Evolutionary conservation across 1,140 invertebrate genomes (phyloP), one percentile per base, ranked within the genome.

Genomic region (Nymphalis io): DNA sequence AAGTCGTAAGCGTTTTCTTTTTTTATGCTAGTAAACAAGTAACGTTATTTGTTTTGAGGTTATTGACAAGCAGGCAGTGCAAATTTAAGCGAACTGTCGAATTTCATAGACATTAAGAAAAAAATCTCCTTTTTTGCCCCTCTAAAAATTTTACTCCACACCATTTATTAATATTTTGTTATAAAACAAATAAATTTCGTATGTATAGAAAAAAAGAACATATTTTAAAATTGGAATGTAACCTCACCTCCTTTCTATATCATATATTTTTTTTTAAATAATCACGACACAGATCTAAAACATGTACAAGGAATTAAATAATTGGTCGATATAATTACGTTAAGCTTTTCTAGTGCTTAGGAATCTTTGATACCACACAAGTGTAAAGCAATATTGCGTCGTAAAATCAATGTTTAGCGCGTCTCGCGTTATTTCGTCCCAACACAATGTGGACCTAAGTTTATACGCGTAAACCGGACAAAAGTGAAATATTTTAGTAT

Each of bases 381-480:
- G 80, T 63, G 69, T 72, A 60, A 78, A 76, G 62, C 70, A 75
- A 66, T 68, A 75, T 73, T 77, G 75, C 82, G 81, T 85, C 81
- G 82, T 87, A 88, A 85, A 88, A 83, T 74, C 79, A 83, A 86
- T 86, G 84, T 85, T 86, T 85, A 83, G 83, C 78, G 77, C 80
- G 75, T 73, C 75, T 74, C 78, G 57, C 66, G 68, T 72, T 75
- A 80, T 83, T 84, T 74, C 71, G 72, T 70, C 70, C 72, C 71
- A 70, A 70, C 72, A 85, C 82, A 85, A 82, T 87, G 74, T 76
- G 71, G 60, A 63, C 67, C 60, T 72, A 46, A 57, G 64, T 64
- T 60, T 64, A 72, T 70, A 53, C 20, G 27, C 46, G 21, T 60
- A 68, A 15, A 20, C 23, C 3, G 65, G 57, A 69, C 67, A 69